Evolutionary conservation across 2,888 invertebrate genomes (phyloP), one percentile per base, ranked within the genome.

Genomic region (Thecophora atra): DNA sequence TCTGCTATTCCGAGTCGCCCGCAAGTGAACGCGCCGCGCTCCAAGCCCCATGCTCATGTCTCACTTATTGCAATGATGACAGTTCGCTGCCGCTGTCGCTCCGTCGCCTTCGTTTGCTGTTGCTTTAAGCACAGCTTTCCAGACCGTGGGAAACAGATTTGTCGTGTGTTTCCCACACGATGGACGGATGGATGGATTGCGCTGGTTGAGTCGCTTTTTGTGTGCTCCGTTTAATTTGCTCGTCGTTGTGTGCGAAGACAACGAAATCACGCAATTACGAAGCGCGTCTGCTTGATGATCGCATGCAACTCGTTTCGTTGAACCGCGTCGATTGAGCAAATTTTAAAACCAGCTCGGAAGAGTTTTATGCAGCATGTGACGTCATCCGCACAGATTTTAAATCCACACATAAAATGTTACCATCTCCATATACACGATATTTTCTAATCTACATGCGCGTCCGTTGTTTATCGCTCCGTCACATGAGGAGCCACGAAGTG

Each of bases 91-190:
- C 78, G 78, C 76, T 78, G 77, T 76, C n/a, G 74, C 77, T 72
- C 72, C 72, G 76, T n/a, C n/a, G n/a, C n/a, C n/a, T n/a, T n/a
- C 72, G 76, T 71, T 65, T 75, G 73, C 68, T 77, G 76, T 74
- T 76, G 73, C 60, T 76, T 60, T 71, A 73, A 83, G 82, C 82
- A 83, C 84, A 83, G 82, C 83, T 83, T 83, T 82, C 81, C 79
- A 83, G 84, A 85, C 84, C 86, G 86, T 86, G 86, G 86, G 86
- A 86, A 86, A 86, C 84, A 85, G 83, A 85, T 86, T 84, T 81
- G 83, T 83, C 86, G 84, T 85, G 84, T 85, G 85, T 85, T 86
- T 86, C 86, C 86, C 86, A 86, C 86, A 86, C 86, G 85, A 85
- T 84, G 84, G 83, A 83, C 83, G 83, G 83, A 84, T 84, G 84